Evolutionary conservation across 2,113 vertebrate genomes (phyloP).

Genomic region (Copsychus sechellarum): DNA sequence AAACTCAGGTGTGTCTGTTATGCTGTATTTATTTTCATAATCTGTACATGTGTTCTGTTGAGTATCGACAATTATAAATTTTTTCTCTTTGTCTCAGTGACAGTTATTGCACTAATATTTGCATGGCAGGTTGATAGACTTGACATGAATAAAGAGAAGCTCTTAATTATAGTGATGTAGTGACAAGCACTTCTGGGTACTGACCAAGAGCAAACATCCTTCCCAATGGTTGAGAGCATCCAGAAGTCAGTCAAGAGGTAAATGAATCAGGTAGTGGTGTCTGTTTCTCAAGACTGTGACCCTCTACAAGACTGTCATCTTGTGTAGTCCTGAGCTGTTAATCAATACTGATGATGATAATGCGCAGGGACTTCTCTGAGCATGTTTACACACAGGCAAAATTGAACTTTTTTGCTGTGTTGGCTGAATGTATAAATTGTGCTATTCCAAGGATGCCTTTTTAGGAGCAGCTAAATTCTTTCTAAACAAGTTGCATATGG

Average conservation of each 20-base stretch:
- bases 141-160: neutral
- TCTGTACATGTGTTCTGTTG: neutral
- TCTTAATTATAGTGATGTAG: neutral
- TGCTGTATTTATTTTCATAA: neutral
- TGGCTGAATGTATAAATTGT: neutral
- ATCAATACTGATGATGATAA: neutral
- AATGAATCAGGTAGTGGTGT: neutral
- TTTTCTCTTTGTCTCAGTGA: neutral
- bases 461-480: neutral
- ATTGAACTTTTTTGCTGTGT: neutral
- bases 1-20: neutral
- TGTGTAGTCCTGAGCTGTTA: neutral
- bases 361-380: neutral
- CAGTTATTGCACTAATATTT: neutral
- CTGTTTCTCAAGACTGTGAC: neutral
- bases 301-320: neutral
- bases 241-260: neutral
- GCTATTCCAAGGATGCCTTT: neutral
- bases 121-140: neutral
- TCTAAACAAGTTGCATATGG: neutral
- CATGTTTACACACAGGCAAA: neutral
- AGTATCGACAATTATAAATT: neutral
- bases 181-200: neutral
- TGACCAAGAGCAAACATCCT: neutral
- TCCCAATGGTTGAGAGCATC: neutral